Evolutionary conservation across 2,113 vertebrate species (phyloP), one percentile per base, ranked within the genome.

Genomic region (Xiphorhynchus elegans): DNA sequence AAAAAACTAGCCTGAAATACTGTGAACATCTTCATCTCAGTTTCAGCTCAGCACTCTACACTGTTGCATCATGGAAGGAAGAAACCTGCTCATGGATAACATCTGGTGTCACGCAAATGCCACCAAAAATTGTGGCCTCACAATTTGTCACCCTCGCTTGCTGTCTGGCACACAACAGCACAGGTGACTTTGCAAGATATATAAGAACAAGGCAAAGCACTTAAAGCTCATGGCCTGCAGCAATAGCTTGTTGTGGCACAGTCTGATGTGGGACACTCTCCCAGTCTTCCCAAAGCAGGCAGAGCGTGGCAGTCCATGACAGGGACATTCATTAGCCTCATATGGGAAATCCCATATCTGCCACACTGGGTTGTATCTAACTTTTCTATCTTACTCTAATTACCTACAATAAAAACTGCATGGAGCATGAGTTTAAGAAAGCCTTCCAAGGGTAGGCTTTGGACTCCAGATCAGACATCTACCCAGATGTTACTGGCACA

Each of bases 401-500:
- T 83, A 19, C 10, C 28, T 17, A 24, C 40, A 50, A 20, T 62
- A 58, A 83, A 56, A 73, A 10, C 24, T 78, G 37, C 42, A 35
- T 5, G 28, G 29, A 62, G 2, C 20, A 13, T 20, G 44, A 44
- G 33, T 39, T 68, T 53, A 39, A 62, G 28, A 62, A 67, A 40
- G 2, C 11, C 44, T 67, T 62, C 24, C 56, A 67, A 67, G 20
- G 26, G 49, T 26, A 17, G 17, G 24, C 16, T 44, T 18, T 83
- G 44, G 11, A 44, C 24, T 64, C 37, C 3, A 2, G 28, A 8
- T 13, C 21, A 58, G 55, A 63, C 29, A 58, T 8, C 40, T 63
- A 37, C 37, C 40, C 60, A 35, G 55, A 50, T 44, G 14, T 62
- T 63, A 44, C 17, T 0, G 2, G 13, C 53, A 31, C 0, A 0